Conservation (phyloP, 2,113 vertebrate genomes). For the Callaeas wilsoni region DNA sequence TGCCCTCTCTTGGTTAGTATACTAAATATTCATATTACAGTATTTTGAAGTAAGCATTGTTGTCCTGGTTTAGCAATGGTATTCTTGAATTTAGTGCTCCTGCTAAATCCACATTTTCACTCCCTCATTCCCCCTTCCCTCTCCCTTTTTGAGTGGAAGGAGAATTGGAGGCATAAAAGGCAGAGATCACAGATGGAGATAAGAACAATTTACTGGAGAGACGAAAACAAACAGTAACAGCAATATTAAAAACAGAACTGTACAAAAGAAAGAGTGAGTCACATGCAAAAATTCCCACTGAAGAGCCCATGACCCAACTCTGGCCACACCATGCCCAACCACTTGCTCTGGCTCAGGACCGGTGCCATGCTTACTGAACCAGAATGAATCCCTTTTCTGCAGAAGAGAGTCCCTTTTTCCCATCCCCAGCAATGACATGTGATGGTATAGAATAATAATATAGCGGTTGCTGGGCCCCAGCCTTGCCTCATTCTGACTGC, state of each 20-base stretch:
- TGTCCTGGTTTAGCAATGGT: not conserved
- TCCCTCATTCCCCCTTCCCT: accelerated
- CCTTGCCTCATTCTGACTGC: not conserved
- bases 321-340: accelerated
- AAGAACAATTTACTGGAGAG: not conserved
- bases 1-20: not conserved
- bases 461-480: not conserved
- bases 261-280: not conserved
- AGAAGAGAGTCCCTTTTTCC: not conserved
- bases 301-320: accelerated
- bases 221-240: not conserved
- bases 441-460: not conserved
- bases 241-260: not conserved
- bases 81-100: not conserved
- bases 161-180: not conserved
- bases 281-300: not conserved
- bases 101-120: not conserved
- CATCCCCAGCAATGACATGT: not conserved
- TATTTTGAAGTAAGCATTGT: not conserved
- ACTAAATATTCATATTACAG: not conserved
- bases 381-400: not conserved
- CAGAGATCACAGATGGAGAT: not conserved
- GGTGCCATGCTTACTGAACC: accelerated
- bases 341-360: accelerated
- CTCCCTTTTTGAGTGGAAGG: not conserved